Conservation (phyloP, 2,797 vertebrate genomes). For the Cryptoblepharus egeriae region DNA sequence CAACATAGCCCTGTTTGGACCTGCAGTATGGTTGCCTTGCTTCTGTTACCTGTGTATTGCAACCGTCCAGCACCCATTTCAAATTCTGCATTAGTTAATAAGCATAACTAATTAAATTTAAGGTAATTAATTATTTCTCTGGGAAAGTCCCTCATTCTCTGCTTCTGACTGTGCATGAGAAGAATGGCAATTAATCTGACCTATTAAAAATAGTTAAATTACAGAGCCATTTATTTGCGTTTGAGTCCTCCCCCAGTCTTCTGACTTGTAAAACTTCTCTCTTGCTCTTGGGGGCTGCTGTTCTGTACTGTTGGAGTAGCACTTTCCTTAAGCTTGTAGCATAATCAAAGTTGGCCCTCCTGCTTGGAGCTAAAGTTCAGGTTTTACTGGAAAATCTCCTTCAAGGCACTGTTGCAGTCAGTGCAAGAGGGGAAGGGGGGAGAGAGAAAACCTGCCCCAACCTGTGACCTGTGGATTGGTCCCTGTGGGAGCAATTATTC, state of each 20-base stretch:
- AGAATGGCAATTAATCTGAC: slow-evolving; percentile 71
- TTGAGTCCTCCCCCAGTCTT: slow-evolving; percentile 28
- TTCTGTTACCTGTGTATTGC: background rate
- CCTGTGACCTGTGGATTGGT: slow-evolving; percentile 84
- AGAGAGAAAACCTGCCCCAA: background rate
- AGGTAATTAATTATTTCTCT: slow-evolving; percentile 66
- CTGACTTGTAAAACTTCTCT: slow-evolving; percentile 56
- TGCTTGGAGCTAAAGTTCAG: slow-evolving; percentile 65
- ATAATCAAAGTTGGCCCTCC: no score
- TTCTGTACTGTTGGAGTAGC: slow-evolving; percentile 56
- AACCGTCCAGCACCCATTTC: background rate
- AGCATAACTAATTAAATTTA: slow-evolving; percentile 69
- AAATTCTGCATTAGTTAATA: slow-evolving; percentile 64
- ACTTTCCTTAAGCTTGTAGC: slow-evolving; percentile 39
- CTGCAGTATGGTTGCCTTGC: background rate
- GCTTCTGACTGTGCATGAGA: slow-evolving; percentile 58
- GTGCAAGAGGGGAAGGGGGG: slow-evolving; percentile 56
- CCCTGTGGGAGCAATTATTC: slow-evolving; percentile 95
- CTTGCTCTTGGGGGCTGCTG: slow-evolving; percentile 56
- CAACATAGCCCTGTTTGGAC: no score
- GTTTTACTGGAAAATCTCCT: slow-evolving; percentile 72
- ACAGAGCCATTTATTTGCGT: slow-evolving; percentile 60
- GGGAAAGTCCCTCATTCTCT: slow-evolving; percentile 52
- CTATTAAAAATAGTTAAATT: slow-evolving; percentile 63
- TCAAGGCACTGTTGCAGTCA: slow-evolving; percentile 76